Evolutionary conservation across 2,113 vertebrate species (phyloP), one percentile per base, ranked within the genome.

Genomic region (Xerus inauris): DNA sequence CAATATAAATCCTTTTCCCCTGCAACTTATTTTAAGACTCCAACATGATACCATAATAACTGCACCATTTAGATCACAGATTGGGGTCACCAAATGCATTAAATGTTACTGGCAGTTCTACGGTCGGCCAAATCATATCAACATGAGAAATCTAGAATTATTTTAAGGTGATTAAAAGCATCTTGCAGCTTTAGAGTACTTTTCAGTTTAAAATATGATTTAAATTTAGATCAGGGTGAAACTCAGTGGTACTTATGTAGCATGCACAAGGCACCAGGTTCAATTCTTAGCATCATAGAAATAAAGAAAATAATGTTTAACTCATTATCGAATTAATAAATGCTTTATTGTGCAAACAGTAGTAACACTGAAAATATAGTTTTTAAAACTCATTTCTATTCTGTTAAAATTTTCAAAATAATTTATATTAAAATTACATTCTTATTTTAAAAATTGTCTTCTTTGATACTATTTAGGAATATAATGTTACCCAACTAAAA

Each of bases 181-280:
- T 92, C 22, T 93, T 94, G 8, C 4, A 91, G 51, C 16, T 76
- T 88, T 76, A 65, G 94, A 82, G 24, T 69, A 38, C 0, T 73
- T 91, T 88, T 85, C 40, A 32, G 6, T 93, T 93, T 93, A 87
- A 92, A 89, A 79, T 16, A n/a, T 69, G 4, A 7, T 69, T 94
- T 91, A 85, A 77, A 32, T 95, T 72, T 51, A 73, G 45, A 1
- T 64, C 17, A 26, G 13, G 4, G 71, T 71, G 12, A 24, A 94
- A 35, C 17, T 80, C 14, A 45, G 40, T 40, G 22, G 16, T 11
- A 67, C 30, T n/a, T 20, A 17, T 30, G 30, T 49, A 51, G 16
- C 8, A 49, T 77, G 9, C 42, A 38, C 8, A 45, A 79, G 49
- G 40, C 32, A 10, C 20, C 30, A 30, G 32, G 28, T 22, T 77